phyloP scores from a whole-genome alignment of 2,113 vertebrate species.

The Speoplatyrhinus poulsoni region DNA sequence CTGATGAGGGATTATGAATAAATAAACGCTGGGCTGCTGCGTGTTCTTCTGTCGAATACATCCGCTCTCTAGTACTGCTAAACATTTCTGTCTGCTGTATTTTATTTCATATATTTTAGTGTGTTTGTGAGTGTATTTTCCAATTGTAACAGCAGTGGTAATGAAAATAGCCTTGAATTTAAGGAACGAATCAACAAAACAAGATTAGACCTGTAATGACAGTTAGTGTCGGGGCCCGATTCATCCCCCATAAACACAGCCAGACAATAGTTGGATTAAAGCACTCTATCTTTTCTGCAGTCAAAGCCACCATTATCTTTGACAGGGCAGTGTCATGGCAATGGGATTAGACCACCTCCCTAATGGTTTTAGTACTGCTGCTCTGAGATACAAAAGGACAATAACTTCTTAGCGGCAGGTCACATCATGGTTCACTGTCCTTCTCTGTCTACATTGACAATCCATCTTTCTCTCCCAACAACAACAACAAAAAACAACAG shows the following conservation, averaged over 20 bases:
- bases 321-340: conserved; percentile 52
- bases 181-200: conserved; percentile 19
- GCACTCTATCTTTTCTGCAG: conserved; percentile 48
- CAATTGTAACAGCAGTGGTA: conserved; percentile 2
- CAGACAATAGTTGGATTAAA: conserved; percentile 66
- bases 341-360: conserved; percentile 65
- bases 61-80: conserved; percentile 13
- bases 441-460: conserved; percentile 29
- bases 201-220: conserved; percentile 27
- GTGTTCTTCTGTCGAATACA: conserved; percentile 39
- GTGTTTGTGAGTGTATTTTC: background rate
- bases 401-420: conserved; percentile 21
- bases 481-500: conserved; percentile 27
- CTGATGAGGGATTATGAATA: conserved; percentile 71
- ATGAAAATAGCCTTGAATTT: conserved; percentile 27
- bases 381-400: conserved; percentile 62
- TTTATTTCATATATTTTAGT: conserved; percentile 1
- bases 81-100: conserved; percentile 10
- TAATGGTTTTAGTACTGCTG: conserved; percentile 59
- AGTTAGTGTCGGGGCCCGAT: conserved; percentile 24
- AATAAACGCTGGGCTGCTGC: conserved; percentile 53
- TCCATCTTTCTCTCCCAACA: conserved; percentile 17
- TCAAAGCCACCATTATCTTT: conserved; percentile 60
- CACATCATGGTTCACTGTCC: background rate
- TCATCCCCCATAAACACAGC: conserved; percentile 54